Evolutionary conservation across 2,113 vertebrate genomes (phyloP), one percentile per base, ranked within the genome.

Genomic region (Lophochroa leadbeateri): DNA sequence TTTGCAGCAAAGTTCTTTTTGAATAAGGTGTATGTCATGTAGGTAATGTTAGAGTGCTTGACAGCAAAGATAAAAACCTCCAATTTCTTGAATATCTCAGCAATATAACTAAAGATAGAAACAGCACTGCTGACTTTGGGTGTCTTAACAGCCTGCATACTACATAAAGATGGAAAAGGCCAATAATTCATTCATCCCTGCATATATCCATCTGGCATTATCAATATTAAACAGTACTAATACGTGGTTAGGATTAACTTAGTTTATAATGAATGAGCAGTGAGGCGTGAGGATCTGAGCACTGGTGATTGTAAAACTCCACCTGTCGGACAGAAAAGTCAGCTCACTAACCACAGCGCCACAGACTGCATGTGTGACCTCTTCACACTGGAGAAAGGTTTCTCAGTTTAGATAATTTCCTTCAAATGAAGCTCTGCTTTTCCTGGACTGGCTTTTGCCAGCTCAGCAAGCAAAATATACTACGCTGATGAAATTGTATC

Each of bases 291-390:
- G 67, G 60, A 82, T 60, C 35, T 65, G 69, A 91, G 49, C 57
- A 87, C 27, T 4, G 5, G 57, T 94, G 86, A 85, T 50, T 79
- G 19, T 69, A 49, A 96, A 95, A 97, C 96, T 91, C 95, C 95
- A 95, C 90, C 96, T 96, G 64, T 94, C 20, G 94, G 96, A 86
- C 81, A 33, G 77, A 91, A 89, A 71, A 64, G 88, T 91, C 83
- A 92, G 61, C 90, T 96, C 88, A 68, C 35, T 41, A 5, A 37
- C 11, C 0, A 0, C 5, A 0, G 53, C 44, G 46, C 31, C 50
- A n/a, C 37, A 70, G 27, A 33, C 19, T 58, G 60, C 68, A 6
- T n/a, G 50, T 39, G 44, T 57, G 37, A 20, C 37, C 23, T 60
- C 25, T 53, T 47, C 50, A 69, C 10, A 27, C 6, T 53, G 33